Base-by-base conservation (phyloP, 2,888 invertebrate species). In the Platycheirus rosarum region DNA sequence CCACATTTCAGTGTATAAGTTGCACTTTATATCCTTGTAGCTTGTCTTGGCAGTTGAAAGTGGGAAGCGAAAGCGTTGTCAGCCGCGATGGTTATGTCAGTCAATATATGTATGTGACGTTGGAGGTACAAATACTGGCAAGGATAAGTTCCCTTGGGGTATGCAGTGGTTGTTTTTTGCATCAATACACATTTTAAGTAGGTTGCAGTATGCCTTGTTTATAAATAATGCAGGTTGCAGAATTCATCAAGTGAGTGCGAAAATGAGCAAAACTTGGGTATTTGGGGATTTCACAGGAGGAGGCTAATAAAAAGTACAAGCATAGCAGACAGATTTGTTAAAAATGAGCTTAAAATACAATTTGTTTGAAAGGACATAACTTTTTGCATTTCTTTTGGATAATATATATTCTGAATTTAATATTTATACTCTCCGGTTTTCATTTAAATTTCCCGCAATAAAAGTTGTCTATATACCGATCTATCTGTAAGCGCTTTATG, bases 161-260 rank as follows among this genome's bases (percentile, higher is more conserved):
- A 73, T 66, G 78, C 68, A 29, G 53, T 55, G 55, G 48, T 62
- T 68, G 37, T 44, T 79, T 40, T 60, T 9, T 55, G n/a, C n/a
- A n/a, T n/a, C n/a, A n/a, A n/a, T n/a, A 73, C 68, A 79, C 55
- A 79, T 73, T 79, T 73, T 44, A 68, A 62, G 37, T 68, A 66
- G 46, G 55, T 78, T 73, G 78, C 71, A 78, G 60, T 63, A 57
- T 65, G 63, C 53, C 26, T 68, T 68, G 51, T 62, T 75, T 68
- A 62, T 62, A 53, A 53, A 60, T 62, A 13, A 40, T 40, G 23
- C 20, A 11, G 37, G 16, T 23, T 63, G 37, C 62, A 6, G n/a
- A n/a, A 26, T 26, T 26, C 8, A 18, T 18, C 18, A 9, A 13
- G 44, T 9, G 44, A 8, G 44, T 16, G 26, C 3, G 35, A 26